These are phyloP conservation scores for Oryzias curvinotus DNA, from an alignment of 2,113 vertebrate species.

Conservation along the genomic window DNA sequence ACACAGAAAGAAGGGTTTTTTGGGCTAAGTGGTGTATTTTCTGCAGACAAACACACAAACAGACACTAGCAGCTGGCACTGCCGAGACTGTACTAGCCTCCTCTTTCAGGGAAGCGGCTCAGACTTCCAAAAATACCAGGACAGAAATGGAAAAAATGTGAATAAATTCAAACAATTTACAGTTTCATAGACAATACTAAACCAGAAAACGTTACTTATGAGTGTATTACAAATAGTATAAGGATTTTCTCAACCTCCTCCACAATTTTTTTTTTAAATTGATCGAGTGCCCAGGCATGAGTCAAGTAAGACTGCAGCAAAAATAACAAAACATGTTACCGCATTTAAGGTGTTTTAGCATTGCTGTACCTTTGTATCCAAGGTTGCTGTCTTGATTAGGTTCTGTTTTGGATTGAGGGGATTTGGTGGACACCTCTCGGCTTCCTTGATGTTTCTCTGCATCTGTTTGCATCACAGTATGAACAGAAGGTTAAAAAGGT, in stretches of 20 bases:
- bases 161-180: too few species aligned
- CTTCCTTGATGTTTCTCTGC: slow-evolving; percentile 39
- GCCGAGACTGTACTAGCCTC: slow-evolving; percentile 6
- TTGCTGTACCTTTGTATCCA: slow-evolving; percentile 69
- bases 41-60: slow-evolving; percentile 46
- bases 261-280: too few species aligned
- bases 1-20: slow-evolving; percentile 44
- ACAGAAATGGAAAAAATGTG: background rate
- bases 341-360: background rate
- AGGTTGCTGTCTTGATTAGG: slow-evolving; percentile 59
- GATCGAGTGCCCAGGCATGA: too few species aligned
- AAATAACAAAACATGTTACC: background rate
- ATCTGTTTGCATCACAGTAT: slow-evolving; percentile 19
- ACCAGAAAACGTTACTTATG: background rate
- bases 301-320: background rate
- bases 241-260: too few species aligned
- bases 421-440: slow-evolving; percentile 46
- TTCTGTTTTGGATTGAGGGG: slow-evolving; percentile 35
- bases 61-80: slow-evolving; percentile 13
- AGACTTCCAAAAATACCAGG: background rate
- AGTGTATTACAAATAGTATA: too few species aligned
- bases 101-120: background rate
- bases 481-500: background rate
- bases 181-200: too few species aligned
- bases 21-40: slow-evolving; percentile 43